Conservation (phyloP, 2,888 invertebrate genomes). For the Apantesis nais region DNA sequence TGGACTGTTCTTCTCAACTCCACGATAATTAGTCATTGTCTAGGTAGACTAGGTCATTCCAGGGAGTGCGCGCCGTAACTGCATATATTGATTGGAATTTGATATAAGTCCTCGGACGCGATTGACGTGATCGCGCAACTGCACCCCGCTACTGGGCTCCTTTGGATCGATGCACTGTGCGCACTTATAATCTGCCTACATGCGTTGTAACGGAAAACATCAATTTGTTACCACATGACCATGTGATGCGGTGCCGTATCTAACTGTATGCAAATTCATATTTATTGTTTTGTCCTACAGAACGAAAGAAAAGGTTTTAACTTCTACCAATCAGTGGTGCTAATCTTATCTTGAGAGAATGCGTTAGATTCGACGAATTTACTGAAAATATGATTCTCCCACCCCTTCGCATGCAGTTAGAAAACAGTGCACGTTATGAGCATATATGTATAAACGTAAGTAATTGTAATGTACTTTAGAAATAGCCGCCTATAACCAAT, state of each 20-base stretch:
- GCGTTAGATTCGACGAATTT: too few species aligned
- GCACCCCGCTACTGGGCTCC: not conserved
- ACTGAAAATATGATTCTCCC: too few species aligned
- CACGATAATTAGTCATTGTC: not conserved
- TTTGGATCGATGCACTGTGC: slow-evolving; percentile 10
- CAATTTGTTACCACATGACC: slow-evolving; percentile 13
- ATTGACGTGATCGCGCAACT: slow-evolving; percentile 20
- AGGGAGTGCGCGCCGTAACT: not conserved
- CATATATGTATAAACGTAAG: too few species aligned
- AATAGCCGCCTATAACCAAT: not conserved
- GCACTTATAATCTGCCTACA: not conserved
- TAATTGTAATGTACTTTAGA: not conserved
- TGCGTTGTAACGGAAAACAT: slow-evolving; percentile 14
- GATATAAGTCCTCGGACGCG: slow-evolving; percentile 18
- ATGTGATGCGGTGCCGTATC: not conserved
- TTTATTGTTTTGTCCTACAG: not conserved
- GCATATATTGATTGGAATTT: slow-evolving; percentile 15
- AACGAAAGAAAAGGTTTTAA: not conserved
- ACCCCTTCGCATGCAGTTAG: too few species aligned
- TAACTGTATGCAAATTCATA: not conserved
- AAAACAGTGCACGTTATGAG: too few species aligned
- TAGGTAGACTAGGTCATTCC: not conserved
- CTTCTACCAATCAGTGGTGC: not conserved
- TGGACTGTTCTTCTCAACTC: not conserved
- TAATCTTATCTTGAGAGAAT: not conserved